Evolutionary conservation across 2,888 invertebrate species (phyloP).

Genomic region (Chydorus sphaericus): DNA sequence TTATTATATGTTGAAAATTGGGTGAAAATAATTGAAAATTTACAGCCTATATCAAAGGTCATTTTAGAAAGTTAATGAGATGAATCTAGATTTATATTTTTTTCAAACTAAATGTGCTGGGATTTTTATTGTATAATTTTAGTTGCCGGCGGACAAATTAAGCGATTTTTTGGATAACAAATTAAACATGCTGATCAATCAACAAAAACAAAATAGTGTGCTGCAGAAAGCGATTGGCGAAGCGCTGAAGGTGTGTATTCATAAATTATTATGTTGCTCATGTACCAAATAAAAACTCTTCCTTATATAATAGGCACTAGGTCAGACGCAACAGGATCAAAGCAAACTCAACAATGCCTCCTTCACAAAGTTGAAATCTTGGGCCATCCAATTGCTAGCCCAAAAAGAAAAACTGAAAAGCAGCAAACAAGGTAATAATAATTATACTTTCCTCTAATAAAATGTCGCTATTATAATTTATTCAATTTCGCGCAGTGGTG

Average conservation of each 20-base stretch:
- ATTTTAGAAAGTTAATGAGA: neutral
- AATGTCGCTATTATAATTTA: neutral
- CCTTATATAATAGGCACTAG: neutral
- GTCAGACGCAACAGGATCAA: neutral
- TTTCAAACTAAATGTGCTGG: neutral
- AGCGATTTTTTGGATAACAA: neutral
- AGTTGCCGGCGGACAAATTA: neutral
- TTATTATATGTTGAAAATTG: too few relatives aligned
- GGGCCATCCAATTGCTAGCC: neutral
- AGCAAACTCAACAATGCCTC: neutral
- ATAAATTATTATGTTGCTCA: neutral
- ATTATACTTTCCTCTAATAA: neutral
- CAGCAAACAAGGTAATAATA: neutral
- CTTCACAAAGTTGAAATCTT: neutral
- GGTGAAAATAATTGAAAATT: too few relatives aligned
- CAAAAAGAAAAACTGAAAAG: neutral
- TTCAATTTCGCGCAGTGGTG: neutral
- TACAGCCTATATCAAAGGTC: too few relatives aligned
- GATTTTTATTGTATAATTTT: neutral
- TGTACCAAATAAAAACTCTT: neutral
- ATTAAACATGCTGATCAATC: neutral
- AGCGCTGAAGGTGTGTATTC: neutral
- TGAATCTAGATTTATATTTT: neutral
- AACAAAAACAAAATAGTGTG: neutral
- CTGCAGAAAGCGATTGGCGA: neutral